Conservation (phyloP, 2,113 vertebrate genomes). For the Anser brachyrhynchus region DNA sequence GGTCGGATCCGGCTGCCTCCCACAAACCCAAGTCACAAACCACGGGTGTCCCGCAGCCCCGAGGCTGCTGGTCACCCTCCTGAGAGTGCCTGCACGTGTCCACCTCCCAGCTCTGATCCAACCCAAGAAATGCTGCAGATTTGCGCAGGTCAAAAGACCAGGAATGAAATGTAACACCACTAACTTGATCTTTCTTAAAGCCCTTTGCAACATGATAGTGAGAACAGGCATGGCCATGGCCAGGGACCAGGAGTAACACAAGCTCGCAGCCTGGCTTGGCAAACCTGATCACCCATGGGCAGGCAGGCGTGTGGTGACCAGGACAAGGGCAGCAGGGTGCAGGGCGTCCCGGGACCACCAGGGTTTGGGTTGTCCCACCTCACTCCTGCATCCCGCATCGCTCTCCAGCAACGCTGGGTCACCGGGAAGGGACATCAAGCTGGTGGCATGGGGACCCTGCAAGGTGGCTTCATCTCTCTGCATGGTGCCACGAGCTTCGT, state of each 20-base stretch:
- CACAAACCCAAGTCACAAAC: neutral
- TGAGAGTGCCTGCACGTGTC: neutral
- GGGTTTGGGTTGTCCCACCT: neutral
- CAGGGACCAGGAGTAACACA: slow-evolving; percentile 36
- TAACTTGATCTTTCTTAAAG: slow-evolving; percentile 7
- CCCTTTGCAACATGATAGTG: slow-evolving; percentile 50
- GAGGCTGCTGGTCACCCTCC: neutral
- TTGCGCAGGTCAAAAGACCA: neutral
- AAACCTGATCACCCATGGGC: neutral
- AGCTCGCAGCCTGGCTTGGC: neutral
- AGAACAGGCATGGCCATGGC: neutral
- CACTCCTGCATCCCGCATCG: neutral
- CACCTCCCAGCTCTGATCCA: neutral
- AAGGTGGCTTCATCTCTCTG: neutral
- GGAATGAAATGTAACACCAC: slow-evolving; percentile 41
- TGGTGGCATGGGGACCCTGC: neutral
- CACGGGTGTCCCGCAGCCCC: neutral
- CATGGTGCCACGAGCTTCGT: neutral
- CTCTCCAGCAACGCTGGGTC: neutral
- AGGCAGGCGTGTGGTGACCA: neutral
- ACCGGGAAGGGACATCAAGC: too few relatives aligned
- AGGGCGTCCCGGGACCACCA: neutral
- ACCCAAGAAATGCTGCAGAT: neutral
- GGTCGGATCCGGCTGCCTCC: neutral
- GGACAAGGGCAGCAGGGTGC: neutral